Conservation (phyloP, 2,888 invertebrate species). For the Heliconius cydno region DNA sequence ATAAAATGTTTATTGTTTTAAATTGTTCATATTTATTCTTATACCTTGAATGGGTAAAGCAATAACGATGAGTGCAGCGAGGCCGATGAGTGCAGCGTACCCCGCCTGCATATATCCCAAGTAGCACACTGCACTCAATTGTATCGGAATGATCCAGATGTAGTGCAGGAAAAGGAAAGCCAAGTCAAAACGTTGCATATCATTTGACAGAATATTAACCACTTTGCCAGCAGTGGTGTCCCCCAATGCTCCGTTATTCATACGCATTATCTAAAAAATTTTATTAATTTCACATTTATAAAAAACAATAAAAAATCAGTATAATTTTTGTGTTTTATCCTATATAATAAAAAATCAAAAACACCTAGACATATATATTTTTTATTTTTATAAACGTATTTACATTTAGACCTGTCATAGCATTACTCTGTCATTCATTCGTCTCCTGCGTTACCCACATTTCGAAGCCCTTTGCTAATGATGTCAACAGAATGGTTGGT, state of each 20-base stretch:
- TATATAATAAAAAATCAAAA: too few relatives aligned
- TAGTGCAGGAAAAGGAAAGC: conserved; percentile 89
- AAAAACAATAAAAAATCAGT: neutral
- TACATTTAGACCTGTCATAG: too few relatives aligned
- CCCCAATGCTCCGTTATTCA: conserved; percentile 85
- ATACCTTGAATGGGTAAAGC: conserved; percentile 90
- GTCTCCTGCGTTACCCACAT: neutral
- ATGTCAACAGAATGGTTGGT: neutral
- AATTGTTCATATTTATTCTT: neutral
- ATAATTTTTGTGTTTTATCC: neutral
- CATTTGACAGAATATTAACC: conserved; percentile 94
- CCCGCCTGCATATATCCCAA: conserved; percentile 88
- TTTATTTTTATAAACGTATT: too few relatives aligned
- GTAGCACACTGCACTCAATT: conserved; percentile 85
- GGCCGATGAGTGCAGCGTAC: conserved; percentile 86
- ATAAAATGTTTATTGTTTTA: neutral
- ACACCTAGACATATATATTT: too few relatives aligned
- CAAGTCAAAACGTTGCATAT: conserved; percentile 92
- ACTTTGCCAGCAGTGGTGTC: conserved; percentile 94
- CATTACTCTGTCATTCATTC: neutral
- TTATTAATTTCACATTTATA: neutral
- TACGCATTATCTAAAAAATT: conserved; percentile 72
- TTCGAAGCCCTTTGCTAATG: neutral
- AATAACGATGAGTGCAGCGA: conserved; percentile 85
- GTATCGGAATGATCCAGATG: conserved; percentile 90